These are phyloP conservation scores for Trypoxylon attenuatum DNA, from an alignment of 2,888 invertebrate genomes.

Conservation along the genomic window DNA sequence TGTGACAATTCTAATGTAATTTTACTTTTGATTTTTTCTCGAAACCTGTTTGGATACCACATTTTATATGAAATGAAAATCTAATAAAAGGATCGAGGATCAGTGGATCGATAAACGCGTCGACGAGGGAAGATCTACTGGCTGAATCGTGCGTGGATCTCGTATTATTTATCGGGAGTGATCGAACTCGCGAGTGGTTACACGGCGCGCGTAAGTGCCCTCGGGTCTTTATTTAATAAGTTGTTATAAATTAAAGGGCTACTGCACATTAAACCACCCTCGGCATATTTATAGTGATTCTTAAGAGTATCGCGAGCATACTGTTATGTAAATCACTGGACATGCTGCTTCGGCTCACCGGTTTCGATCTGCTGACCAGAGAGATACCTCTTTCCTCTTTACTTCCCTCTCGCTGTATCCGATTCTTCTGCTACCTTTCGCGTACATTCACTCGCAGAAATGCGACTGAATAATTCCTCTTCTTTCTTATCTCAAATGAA, in stretches of 20 bases:
- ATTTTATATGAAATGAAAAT: too few relatives aligned
- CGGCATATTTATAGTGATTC: constrained; percentile 67
- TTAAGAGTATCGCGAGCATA: constrained; percentile 49
- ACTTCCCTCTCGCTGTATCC: neutral
- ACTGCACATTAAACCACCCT: constrained; percentile 67
- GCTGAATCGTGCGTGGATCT: neutral
- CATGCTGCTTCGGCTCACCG: constrained; percentile 16
- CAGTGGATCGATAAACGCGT: constrained; percentile 19
- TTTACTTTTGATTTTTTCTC: too few relatives aligned
- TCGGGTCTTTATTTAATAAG: constrained; percentile 67
- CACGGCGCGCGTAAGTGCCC: constrained; percentile 54
- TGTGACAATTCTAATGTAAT: too few relatives aligned
- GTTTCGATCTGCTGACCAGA: constrained; percentile 22
- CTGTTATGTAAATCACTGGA: constrained; percentile 63
- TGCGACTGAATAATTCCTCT: constrained; percentile 8
- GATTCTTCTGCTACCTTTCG: neutral
- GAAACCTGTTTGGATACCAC: too few relatives aligned
- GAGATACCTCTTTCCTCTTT: constrained; percentile 1
- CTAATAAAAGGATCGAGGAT: too few relatives aligned
- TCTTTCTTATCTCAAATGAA: constrained; percentile 4
- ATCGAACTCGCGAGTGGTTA: constrained; percentile 39
- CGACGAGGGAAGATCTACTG: constrained; percentile 22
- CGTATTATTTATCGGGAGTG: constrained; percentile 54
- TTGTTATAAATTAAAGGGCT: constrained; percentile 69
- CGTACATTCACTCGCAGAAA: neutral